Conservation (phyloP, 2,888 invertebrate species). For the Oscheius myriophilus region DNA sequence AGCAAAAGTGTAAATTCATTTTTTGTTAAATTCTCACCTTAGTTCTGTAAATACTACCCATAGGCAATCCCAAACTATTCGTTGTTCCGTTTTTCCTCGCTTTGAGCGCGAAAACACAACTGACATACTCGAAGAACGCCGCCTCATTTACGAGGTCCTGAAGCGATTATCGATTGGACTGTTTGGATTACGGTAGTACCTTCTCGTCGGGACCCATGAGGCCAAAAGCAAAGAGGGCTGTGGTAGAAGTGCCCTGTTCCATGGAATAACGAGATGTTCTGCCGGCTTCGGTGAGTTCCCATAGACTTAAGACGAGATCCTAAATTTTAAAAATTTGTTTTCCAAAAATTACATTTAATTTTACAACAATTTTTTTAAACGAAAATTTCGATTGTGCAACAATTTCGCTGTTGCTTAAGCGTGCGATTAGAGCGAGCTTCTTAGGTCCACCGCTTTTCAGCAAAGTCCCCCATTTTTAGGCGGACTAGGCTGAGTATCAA, state of each 20-base stretch:
- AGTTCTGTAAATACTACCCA: slow-evolving; percentile 46
- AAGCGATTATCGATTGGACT: slow-evolving; percentile 9
- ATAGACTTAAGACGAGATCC: slow-evolving; percentile 59
- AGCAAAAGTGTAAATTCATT: no score
- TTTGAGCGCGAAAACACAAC: slow-evolving; percentile 57
- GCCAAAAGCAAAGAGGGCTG: slow-evolving; percentile 58
- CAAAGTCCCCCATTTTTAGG: no score
- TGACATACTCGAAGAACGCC: slow-evolving; percentile 52
- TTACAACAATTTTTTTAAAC: background rate
- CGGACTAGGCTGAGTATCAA: no score
- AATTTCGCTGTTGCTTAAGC: no score
- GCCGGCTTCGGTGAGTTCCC: slow-evolving; percentile 51
- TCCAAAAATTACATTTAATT: background rate
- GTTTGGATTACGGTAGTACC: slow-evolving; percentile 31
- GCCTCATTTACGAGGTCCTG: slow-evolving; percentile 55
- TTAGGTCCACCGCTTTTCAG: no score
- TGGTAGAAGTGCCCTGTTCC: slow-evolving; percentile 50
- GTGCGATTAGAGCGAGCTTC: no score
- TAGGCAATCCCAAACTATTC: slow-evolving; percentile 40
- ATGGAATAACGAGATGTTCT: slow-evolving; percentile 36
- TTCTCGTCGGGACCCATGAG: slow-evolving; percentile 59
- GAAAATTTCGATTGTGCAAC: no score
- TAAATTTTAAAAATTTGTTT: slow-evolving; percentile 33
- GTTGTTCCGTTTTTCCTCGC: slow-evolving; percentile 39
- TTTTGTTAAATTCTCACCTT: slow-evolving; percentile 25